Conservation (phyloP, 2,797 vertebrate genomes). For the Hemitrygon akajei region DNA sequence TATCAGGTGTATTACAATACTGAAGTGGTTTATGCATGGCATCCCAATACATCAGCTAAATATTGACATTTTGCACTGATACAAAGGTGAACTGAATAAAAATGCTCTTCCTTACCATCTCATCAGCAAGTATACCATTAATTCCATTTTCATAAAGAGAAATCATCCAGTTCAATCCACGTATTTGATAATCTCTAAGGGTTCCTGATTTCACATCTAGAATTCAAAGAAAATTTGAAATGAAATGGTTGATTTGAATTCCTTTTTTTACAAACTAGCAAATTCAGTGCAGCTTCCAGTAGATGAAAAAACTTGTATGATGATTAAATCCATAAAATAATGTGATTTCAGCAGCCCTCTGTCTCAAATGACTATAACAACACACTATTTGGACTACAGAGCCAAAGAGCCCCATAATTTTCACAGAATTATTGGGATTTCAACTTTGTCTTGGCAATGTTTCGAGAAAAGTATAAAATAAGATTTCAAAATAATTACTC, state of each 20-base stretch:
- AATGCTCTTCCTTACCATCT: conserved; percentile 66
- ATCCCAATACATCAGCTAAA: neutral
- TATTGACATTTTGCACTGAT: neutral
- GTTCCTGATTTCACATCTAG: conserved; percentile 76
- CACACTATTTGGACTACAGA: neutral
- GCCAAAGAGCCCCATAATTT: neutral
- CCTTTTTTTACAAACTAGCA: neutral
- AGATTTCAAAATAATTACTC: neutral
- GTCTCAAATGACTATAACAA: neutral
- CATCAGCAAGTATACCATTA: conserved; percentile 81
- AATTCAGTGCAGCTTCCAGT: neutral
- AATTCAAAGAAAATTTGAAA: conserved; percentile 46
- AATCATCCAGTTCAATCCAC: conserved; percentile 83
- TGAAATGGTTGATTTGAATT: neutral
- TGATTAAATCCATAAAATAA: neutral
- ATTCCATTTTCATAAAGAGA: conserved; percentile 82
- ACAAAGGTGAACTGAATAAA: neutral
- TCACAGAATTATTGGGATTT: neutral
- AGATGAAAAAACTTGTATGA: neutral
- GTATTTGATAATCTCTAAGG: conserved; percentile 76
- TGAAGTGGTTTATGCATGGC: neutral
- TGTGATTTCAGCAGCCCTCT: neutral
- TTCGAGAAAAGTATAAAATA: neutral
- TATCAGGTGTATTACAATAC: neutral
- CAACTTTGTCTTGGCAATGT: neutral